phyloP scores from a whole-genome alignment of 2,113 vertebrate genomes.

The Ceyx melanurus region DNA sequence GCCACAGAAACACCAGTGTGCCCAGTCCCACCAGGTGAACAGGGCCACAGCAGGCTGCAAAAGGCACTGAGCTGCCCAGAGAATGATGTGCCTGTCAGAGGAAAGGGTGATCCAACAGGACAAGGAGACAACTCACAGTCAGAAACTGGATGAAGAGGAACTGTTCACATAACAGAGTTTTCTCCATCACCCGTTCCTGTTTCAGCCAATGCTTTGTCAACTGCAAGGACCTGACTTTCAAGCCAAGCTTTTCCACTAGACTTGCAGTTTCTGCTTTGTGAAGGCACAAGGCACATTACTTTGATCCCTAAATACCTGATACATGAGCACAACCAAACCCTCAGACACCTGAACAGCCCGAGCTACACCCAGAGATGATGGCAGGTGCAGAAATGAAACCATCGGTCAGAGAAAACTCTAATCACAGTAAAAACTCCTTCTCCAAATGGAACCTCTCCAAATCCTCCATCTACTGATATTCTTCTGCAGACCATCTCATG shows the following conservation, averaged over 20 bases:
- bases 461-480: background rate
- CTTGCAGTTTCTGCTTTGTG: background rate
- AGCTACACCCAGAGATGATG: constrained; percentile 16
- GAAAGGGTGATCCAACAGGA: background rate
- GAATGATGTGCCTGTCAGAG: background rate
- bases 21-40: background rate
- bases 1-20: rapidly evolving
- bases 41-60: background rate
- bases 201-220: background rate
- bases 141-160: background rate
- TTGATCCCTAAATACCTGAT: background rate
- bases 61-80: background rate
- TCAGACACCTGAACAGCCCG: background rate
- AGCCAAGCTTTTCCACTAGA: background rate
- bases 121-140: rapidly evolving
- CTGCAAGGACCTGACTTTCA: background rate
- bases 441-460: background rate
- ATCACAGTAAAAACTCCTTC: background rate
- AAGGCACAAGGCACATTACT: background rate
- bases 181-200: background rate
- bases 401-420: background rate
- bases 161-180: background rate
- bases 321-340: background rate
- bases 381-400: background rate
- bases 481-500: background rate